Conservation (phyloP, 2,797 vertebrate species). For the Gobionotothen gibberifrons region DNA sequence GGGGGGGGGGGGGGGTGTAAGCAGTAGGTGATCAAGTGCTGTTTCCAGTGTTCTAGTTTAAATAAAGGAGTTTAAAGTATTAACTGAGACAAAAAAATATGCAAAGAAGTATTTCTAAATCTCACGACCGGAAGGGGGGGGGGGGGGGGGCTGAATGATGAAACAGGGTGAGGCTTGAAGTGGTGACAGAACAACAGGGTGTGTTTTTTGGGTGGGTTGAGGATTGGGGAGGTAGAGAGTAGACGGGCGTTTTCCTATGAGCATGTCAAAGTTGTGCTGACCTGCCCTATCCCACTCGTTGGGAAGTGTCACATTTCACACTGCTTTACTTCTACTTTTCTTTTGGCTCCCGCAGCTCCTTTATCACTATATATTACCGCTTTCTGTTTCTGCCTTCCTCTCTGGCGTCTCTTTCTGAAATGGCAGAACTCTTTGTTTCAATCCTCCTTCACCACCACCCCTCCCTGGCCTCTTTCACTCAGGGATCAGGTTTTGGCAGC, state of each 20-base stretch:
- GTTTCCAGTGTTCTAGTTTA: constrained; percentile 1
- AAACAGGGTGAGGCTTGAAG: constrained; percentile 41
- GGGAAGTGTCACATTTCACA: constrained; percentile 68
- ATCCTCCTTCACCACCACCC: constrained; percentile 18
- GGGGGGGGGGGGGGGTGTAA: not conserved
- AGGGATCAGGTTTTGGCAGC: constrained; percentile 64
- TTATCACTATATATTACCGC: constrained; percentile 1
- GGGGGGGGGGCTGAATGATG: not conserved
- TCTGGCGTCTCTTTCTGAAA: constrained; percentile 27
- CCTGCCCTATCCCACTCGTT: constrained; percentile 47
- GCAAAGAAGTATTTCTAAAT: not conserved
- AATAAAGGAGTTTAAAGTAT: not conserved
- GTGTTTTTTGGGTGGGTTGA: constrained; percentile 55
- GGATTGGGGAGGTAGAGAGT: constrained; percentile 28
- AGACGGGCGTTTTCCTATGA: constrained; percentile 68
- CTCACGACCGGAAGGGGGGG: too few relatives aligned
- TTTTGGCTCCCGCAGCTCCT: constrained; percentile 18
- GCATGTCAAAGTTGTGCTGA: constrained; percentile 50
- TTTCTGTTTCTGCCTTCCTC: not conserved
- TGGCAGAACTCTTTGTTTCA: constrained; percentile 61
- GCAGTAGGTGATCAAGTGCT: not conserved
- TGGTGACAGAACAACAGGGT: constrained; percentile 65
- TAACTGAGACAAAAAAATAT: not conserved
- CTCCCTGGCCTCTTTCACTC: constrained; percentile 54
- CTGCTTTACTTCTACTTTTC: constrained; percentile 52